Evolutionary conservation across 2,113 vertebrate genomes (phyloP).

Genomic region (Nothoprocta pentlandii): DNA sequence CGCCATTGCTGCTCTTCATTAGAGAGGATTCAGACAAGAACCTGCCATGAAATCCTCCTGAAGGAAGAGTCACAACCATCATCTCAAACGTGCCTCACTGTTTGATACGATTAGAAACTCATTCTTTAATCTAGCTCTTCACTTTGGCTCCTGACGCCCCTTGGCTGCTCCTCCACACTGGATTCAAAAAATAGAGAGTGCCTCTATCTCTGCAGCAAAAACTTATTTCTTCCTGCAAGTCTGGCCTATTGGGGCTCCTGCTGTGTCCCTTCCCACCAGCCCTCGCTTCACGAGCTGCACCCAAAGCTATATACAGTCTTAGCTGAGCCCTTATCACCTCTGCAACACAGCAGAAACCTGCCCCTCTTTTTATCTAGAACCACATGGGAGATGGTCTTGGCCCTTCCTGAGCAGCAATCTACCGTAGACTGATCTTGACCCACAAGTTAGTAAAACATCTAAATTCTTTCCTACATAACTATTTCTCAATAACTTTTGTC

Average conservation of each 20-base stretch:
- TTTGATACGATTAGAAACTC: background rate
- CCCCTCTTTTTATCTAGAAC: background rate
- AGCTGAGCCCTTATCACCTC: background rate
- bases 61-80: background rate
- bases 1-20: background rate
- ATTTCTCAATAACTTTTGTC: background rate
- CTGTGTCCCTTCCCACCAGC: background rate
- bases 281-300: background rate
- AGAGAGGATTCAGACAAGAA: background rate
- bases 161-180: background rate
- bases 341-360: background rate
- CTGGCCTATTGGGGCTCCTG: background rate
- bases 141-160: background rate
- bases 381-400: background rate
- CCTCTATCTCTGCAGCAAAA: background rate
- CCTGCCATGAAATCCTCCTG: accelerated
- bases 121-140: background rate
- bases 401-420: background rate
- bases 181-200: background rate
- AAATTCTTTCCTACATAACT: background rate
- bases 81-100: background rate
- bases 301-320: background rate
- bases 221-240: background rate
- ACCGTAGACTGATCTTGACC: background rate
- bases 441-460: background rate